A percentile compares a stretch with the other conserved stretches of the same genome.
Conservation (phyloP, 92 coral and sea anemone species). For the Siderastrea radians region DNA sequence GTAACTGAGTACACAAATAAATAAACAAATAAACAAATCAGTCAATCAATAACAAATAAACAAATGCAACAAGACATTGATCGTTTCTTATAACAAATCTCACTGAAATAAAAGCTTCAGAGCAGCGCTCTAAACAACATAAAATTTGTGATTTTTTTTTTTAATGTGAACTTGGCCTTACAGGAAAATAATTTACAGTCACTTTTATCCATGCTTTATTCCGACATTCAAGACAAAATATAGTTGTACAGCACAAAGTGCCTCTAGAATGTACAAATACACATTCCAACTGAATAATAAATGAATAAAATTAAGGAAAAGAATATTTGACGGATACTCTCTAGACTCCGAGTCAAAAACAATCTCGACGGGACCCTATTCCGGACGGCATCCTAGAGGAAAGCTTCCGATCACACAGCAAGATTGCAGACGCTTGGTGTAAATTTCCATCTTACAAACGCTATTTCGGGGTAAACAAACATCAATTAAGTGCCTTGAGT, state of each 20-base stretch:
- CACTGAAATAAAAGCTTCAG: too few species aligned
- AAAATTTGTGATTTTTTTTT: not conserved
- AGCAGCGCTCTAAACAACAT: too few species aligned
- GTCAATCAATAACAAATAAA: too few species aligned
- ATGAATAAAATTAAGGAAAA: not conserved
- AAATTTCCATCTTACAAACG: not conserved
- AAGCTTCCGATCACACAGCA: slow-evolving; percentile 6
- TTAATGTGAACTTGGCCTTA: not conserved
- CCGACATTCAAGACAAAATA: not conserved
- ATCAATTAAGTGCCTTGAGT: not conserved
- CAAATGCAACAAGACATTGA: too few species aligned
- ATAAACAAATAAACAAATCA: too few species aligned
- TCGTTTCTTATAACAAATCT: too few species aligned
- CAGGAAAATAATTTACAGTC: not conserved
- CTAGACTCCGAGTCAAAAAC: not conserved
- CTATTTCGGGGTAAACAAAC: not conserved
- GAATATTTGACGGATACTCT: too few species aligned
- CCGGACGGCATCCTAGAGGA: not conserved
- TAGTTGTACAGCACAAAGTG: not conserved
- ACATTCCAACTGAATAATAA: not conserved
- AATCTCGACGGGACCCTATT: not conserved
- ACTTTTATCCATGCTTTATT: not conserved
- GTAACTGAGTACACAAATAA: too few species aligned
- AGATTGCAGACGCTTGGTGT: not conserved
- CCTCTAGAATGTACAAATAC: not conserved